Evolutionary conservation across 2,113 vertebrate genomes (phyloP).

Genomic region (Saccopteryx leptura): DNA sequence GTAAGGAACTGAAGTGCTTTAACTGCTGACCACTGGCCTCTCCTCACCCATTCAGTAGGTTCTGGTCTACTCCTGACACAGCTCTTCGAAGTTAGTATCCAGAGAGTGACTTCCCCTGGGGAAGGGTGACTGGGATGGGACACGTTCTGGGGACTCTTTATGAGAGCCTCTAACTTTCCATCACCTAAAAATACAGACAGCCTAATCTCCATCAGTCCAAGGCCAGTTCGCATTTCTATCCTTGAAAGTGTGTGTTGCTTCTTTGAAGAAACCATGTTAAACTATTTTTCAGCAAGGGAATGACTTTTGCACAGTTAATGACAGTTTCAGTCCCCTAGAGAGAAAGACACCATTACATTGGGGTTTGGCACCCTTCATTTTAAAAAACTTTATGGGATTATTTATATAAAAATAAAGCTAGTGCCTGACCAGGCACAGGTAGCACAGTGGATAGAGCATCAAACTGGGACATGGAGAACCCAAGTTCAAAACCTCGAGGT

Average conservation of each 20-base stretch:
- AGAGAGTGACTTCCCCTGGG: too few species aligned
- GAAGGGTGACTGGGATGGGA: not conserved
- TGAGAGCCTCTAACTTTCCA: not conserved
- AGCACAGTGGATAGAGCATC: too few species aligned
- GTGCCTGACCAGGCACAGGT: not conserved
- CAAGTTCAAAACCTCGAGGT: too few species aligned
- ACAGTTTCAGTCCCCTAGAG: not conserved
- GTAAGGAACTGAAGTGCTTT: not conserved
- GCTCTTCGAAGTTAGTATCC: not conserved
- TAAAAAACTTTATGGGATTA: not conserved
- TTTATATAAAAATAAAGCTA: not conserved
- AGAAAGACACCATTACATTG: not conserved
- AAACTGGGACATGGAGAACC: too few species aligned
- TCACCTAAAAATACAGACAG: not conserved
- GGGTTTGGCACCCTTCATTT: not conserved
- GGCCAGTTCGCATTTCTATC: not conserved
- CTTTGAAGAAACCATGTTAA: not conserved
- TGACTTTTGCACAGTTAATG: not conserved
- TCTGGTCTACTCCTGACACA: not conserved
- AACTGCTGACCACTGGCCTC: not conserved
- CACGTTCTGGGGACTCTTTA: not conserved
- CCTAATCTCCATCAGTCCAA: not conserved
- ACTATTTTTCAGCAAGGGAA: not conserved
- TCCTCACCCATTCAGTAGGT: not conserved
- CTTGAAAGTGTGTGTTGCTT: not conserved